These are phyloP conservation scores for Zootoca vivipara DNA, from an alignment of 2,113 vertebrate species.

Conservation along the genomic window DNA sequence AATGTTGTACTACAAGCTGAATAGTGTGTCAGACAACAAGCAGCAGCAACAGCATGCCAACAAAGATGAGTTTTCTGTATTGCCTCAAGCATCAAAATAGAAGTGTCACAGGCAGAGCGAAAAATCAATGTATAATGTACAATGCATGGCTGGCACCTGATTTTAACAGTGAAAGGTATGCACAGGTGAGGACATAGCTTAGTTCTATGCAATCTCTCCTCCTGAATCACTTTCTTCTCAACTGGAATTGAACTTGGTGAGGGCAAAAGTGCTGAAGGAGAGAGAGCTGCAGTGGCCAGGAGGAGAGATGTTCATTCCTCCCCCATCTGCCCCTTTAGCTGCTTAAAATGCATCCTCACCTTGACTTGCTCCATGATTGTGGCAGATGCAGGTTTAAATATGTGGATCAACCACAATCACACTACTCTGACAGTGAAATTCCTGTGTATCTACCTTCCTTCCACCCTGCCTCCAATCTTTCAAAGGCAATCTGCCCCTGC, in stretches of 20 bases:
- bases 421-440: background rate
- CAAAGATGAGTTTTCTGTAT: too few species aligned
- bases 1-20: too few species aligned
- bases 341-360: background rate
- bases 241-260: background rate
- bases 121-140: too few species aligned
- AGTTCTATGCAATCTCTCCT: background rate
- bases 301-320: background rate
- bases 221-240: background rate
- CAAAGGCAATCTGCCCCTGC: background rate
- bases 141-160: too few species aligned
- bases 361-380: background rate
- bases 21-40: too few species aligned
- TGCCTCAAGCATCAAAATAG: too few species aligned
- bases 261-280: background rate
- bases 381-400: background rate
- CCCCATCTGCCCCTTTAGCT: background rate
- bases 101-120: too few species aligned
- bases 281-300: background rate
- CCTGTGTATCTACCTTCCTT: background rate
- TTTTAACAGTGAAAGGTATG: background rate
- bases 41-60: too few species aligned
- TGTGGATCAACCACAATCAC: background rate
- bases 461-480: background rate
- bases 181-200: background rate